phyloP scores from a whole-genome alignment of 2,888 invertebrate species.

The Tupiocoris notatus region DNA sequence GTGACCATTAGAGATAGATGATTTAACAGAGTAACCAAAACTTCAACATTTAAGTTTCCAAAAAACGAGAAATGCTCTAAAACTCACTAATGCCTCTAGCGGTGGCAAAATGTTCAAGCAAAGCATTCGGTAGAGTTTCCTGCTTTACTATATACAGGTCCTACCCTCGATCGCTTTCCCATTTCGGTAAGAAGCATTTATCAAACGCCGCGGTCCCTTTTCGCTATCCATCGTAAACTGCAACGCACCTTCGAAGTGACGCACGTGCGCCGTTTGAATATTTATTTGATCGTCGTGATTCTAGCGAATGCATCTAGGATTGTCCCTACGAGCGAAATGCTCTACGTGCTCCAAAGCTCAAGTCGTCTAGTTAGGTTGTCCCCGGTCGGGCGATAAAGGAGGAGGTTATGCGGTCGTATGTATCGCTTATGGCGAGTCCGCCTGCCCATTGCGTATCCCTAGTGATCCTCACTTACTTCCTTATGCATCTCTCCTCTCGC shows the following conservation, averaged over 20 bases:
- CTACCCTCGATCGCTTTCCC: neutral
- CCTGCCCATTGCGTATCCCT: neutral
- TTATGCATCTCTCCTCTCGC: neutral
- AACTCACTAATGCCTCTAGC: too few relatives aligned
- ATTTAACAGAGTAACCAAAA: too few relatives aligned
- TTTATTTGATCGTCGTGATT: constrained; percentile 26
- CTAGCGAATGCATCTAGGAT: constrained; percentile 16
- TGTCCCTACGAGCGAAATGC: constrained; percentile 13
- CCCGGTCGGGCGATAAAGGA: neutral
- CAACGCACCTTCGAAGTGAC: neutral
- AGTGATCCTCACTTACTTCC: neutral
- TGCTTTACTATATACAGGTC: too few relatives aligned
- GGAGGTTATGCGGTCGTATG: neutral
- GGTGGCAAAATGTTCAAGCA: too few relatives aligned
- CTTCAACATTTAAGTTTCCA: too few relatives aligned
- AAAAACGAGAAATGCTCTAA: too few relatives aligned
- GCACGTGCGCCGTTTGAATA: constrained; percentile 21
- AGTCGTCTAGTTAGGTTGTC: constrained; percentile 34
- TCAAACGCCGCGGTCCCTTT: neutral
- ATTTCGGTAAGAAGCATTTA: neutral
- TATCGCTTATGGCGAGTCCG: neutral
- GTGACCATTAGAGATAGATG: too few relatives aligned
- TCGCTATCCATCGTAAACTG: neutral
- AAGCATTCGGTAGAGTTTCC: too few relatives aligned
- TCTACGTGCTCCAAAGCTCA: constrained; percentile 29